Evolutionary conservation across 2,888 invertebrate genomes (phyloP).

Genomic region (Orchesella flavescens): DNA sequence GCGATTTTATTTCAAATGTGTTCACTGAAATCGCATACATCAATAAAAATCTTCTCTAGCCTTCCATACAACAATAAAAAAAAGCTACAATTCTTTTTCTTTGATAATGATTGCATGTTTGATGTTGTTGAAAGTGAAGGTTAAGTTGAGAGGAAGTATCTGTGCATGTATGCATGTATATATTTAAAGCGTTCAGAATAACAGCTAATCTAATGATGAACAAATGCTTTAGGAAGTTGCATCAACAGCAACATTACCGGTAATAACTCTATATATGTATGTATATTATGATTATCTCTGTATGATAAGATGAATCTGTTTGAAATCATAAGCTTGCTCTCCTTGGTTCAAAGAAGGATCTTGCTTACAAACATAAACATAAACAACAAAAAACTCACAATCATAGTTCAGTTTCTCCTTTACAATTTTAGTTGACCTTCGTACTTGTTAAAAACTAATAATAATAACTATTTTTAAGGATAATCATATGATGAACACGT

Average conservation of each 20-base stretch:
- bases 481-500: neutral
- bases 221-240: neutral
- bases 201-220: neutral
- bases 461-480: conserved; percentile 5
- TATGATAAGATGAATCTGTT: neutral
- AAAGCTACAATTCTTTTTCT: neutral
- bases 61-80: no score
- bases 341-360: no score
- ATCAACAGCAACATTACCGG: neutral
- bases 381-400: no score
- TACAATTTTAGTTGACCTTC: conserved; percentile 2
- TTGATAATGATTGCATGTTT: conserved; percentile 24
- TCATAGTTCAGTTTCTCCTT: no score
- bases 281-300: neutral
- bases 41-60: no score
- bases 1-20: no score
- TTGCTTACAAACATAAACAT: no score
- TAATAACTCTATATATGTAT: neutral
- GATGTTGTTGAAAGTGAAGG: conserved; percentile 37
- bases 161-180: neutral
- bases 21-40: no score
- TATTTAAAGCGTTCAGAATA: neutral
- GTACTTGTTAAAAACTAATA: neutral
- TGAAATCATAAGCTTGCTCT: no score
- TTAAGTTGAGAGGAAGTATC: conserved; percentile 22